Percentiles rank a stretch among this genome's conserved stretches.
Conservation (phyloP, 2,888 invertebrate genomes). For the Acronicta leporina region DNA sequence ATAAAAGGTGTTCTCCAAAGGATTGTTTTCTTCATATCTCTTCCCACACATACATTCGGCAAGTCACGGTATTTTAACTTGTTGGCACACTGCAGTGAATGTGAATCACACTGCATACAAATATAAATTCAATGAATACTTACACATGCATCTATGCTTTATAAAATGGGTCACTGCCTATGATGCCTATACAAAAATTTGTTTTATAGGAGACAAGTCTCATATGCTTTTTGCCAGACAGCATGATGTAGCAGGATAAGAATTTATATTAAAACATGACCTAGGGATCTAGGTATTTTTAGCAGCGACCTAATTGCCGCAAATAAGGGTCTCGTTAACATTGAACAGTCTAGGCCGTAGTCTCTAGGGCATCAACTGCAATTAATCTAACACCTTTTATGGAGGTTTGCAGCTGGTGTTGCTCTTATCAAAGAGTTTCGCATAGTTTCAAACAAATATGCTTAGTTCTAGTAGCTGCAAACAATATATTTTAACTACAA, state of each 20-base stretch:
- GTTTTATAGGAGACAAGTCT: neutral
- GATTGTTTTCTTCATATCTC: constrained; percentile 73
- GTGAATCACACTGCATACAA: constrained; percentile 53
- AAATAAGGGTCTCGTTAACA: constrained; percentile 58
- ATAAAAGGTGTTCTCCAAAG: constrained; percentile 84
- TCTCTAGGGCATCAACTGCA: neutral
- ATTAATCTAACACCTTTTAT: constrained; percentile 6
- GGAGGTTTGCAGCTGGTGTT: constrained; percentile 8
- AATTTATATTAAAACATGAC: too few species aligned
- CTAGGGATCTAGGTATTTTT: neutral
- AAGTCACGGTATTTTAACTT: constrained; percentile 79
- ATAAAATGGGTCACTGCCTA: neutral
- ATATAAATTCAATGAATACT: constrained; percentile 21
- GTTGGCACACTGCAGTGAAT: constrained; percentile 69
- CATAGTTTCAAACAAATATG: too few species aligned
- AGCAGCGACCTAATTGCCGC: constrained; percentile 32
- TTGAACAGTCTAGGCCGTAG: constrained; percentile 53
- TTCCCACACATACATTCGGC: constrained; percentile 70
- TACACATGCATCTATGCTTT: neutral
- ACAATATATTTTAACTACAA: too few species aligned
- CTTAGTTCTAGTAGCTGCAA: neutral
- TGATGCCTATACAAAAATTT: neutral
- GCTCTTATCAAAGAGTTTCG: neutral
- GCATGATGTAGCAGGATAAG: too few species aligned
- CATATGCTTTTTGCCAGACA: too few species aligned